Evolutionary conservation across 2,888 invertebrate species (phyloP), one percentile per base, ranked within the genome.

Genomic region (Dicroscelio sp.): DNA sequence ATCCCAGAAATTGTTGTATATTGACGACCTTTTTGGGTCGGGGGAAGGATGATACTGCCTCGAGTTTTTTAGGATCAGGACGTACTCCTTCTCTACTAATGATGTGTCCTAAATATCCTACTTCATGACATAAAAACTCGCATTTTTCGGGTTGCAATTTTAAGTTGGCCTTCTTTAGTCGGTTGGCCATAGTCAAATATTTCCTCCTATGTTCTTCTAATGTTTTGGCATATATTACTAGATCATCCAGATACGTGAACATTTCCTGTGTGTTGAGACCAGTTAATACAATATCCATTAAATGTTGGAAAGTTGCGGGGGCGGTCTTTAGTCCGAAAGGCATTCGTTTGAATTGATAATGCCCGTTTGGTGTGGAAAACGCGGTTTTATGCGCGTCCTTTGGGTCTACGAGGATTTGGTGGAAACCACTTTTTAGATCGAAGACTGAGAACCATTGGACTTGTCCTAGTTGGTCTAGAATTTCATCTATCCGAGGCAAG

Each of bases 11-110:
- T n/a, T n/a, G n/a, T n/a, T n/a, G n/a, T n/a, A n/a, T n/a, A n/a
- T n/a, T n/a, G n/a, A n/a, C n/a, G n/a, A n/a, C n/a, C n/a, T 86
- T 93, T 0, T 85, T 65, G 25, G 63, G 94, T n/a, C 30, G 31
- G 12, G 92, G 94, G 30, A 93, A 94, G 35, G 94, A 84, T 71
- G 63, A 27, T 33, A 95, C 84, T 1, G 92, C 87, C 78, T 86
- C 82, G 8, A 93, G 35, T 71, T 94, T n/a, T n/a, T n/a, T n/a
- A n/a, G n/a, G n/a, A n/a, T n/a, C 94, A 35, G 95, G 95, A 88
- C 85, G 86, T 0, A 95, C 91, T 12, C 95, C 95, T 3, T 58
- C 12, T 58, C 35, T 35, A n/a, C 38, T 60, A 1, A 63, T 30
- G 2, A 78, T 78, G 14, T 78, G 95, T 17, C 94, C 95, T 83